phyloP scores from a whole-genome alignment of 2,113 vertebrate genomes.

The Theristicus caerulescens region DNA sequence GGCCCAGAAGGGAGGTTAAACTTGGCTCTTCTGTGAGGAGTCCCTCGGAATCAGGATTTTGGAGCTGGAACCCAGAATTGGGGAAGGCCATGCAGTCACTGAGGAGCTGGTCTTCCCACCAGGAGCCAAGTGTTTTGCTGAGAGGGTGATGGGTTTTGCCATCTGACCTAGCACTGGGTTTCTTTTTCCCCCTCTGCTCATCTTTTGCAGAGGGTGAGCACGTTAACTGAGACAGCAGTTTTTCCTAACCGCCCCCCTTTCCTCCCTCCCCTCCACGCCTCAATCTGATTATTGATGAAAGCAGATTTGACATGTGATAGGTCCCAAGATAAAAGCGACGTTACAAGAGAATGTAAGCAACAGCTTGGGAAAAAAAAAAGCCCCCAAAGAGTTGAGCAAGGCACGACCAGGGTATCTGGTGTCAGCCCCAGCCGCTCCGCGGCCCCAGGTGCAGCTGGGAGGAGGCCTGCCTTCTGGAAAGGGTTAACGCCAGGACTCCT shows the following conservation, averaged over 20 bases:
- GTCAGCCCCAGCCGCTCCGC: neutral
- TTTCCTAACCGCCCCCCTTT: neutral
- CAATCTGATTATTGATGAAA: neutral
- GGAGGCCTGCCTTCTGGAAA: neutral
- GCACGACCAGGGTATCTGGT: neutral
- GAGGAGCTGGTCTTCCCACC: neutral
- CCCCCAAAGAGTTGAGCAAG: neutral
- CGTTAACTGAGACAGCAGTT: neutral
- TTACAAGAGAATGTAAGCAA: neutral
- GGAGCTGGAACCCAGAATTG: neutral
- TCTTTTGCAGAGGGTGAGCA: neutral
- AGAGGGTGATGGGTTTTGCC: neutral
- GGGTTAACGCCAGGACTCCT: slow-evolving; percentile 20
- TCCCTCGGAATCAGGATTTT: neutral
- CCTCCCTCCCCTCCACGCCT: neutral
- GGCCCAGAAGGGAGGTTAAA: neutral
- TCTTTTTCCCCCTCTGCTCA: neutral
- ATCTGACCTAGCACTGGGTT: neutral
- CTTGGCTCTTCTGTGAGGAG: neutral
- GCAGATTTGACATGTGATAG: neutral
- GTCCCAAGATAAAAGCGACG: neutral
- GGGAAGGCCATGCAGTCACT: neutral
- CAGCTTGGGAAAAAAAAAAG: neutral
- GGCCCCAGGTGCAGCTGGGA: neutral
- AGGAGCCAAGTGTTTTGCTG: neutral